These are phyloP conservation scores for Labeo rohita DNA, from an alignment of 2,113 vertebrate species.

Conservation along the genomic window DNA sequence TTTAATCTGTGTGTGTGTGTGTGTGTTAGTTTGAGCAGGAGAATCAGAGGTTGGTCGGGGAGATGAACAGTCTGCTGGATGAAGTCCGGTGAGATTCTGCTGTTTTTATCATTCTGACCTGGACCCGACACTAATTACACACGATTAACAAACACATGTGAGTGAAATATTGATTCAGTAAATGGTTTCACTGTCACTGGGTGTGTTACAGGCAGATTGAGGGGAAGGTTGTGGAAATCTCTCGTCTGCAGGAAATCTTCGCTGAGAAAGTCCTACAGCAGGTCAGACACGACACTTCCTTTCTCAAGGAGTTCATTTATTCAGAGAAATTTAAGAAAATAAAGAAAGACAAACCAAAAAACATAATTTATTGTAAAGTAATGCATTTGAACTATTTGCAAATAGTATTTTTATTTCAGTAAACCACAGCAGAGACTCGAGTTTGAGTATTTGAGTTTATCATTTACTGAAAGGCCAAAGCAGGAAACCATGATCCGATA, in stretches of 20 bases:
- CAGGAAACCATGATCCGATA: not conserved
- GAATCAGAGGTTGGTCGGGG: slow-evolving; percentile 91
- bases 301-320: not conserved
- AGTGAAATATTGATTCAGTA: not conserved
- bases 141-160: not conserved
- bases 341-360: too few species aligned
- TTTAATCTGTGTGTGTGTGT: not conserved
- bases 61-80: slow-evolving; percentile 95
- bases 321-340: too few species aligned
- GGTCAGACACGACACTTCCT: slow-evolving; percentile 68
- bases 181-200: not conserved
- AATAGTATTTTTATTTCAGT: too few species aligned
- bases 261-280: slow-evolving; percentile 96
- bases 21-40: slow-evolving; percentile 91
- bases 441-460: not conserved
- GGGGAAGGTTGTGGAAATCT: slow-evolving; percentile 98
- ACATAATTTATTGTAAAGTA: too few species aligned
- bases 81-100: slow-evolving; percentile 87
- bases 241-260: slow-evolving; percentile 96
- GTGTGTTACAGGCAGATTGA: slow-evolving; percentile 88
- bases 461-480: not conserved
- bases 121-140: not conserved
- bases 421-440: not conserved
- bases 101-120: not conserved
- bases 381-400: too few species aligned